Percentiles rank a stretch among this genome's conserved stretches.
Evolutionary conservation across 35 echinoderm and acorn worm genomes (phyloP).

Genomic region (Eucidaris tribuloides): DNA sequence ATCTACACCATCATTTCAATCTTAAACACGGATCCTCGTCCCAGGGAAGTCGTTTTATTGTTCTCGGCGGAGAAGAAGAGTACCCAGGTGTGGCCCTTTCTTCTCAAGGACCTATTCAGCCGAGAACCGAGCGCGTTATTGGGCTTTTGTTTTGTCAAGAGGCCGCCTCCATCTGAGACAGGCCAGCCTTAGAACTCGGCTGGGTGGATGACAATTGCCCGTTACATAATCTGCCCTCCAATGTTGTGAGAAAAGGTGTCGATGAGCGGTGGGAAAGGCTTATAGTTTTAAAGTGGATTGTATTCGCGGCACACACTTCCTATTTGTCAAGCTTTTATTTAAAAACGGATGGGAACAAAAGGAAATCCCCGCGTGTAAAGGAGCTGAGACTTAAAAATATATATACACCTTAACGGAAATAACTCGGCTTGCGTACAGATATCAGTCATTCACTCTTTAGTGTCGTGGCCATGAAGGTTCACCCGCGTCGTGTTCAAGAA

Average conservation of each 20-base stretch:
- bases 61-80: neutral
- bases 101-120: constrained; percentile 12
- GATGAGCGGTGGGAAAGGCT: neutral
- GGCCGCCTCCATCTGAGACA: neutral
- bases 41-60: constrained; percentile 1
- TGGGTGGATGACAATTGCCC: neutral
- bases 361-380: no score
- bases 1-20: neutral
- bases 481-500: no score
- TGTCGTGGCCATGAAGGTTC: no score
- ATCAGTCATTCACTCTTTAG: no score
- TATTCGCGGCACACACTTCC: neutral
- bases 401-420: no score
- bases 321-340: neutral
- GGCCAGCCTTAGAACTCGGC: neutral
- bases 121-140: neutral
- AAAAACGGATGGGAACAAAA: neutral
- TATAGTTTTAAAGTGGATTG: neutral
- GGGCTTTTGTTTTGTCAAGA: constrained; percentile 12
- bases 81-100: constrained; percentile 13
- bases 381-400: no score
- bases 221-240: constrained; percentile 6
- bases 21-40: neutral
- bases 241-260: neutral
- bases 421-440: no score